Evolutionary conservation across 2,888 invertebrate species (phyloP).

Genomic region (Latrodectus hesperus): DNA sequence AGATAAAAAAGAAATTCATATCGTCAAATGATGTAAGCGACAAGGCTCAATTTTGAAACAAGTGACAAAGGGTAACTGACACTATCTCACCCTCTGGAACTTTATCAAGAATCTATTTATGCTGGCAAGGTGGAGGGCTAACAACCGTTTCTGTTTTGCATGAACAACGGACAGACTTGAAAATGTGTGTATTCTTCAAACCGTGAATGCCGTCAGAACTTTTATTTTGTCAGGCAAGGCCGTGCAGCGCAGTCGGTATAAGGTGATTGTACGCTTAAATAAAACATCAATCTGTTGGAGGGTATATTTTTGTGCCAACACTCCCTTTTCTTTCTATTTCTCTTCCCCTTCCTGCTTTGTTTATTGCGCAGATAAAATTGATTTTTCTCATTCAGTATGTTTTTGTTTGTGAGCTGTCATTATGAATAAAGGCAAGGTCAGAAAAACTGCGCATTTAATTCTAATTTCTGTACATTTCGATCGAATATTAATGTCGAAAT

Average conservation of each 20-base stretch:
- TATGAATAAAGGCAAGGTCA: no score
- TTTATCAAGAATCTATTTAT: conserved; percentile 61
- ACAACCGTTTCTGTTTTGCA: conserved; percentile 56
- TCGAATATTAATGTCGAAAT: no score
- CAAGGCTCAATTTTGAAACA: not conserved
- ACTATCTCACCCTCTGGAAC: conserved; percentile 30
- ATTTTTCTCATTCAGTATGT: no score
- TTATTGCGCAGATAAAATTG: no score
- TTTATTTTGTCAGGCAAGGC: not conserved
- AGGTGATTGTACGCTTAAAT: not conserved
- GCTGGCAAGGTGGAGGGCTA: conserved; percentile 36
- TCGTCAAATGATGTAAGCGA: not conserved
- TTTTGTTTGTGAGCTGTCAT: no score
- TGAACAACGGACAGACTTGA: conserved; percentile 42
- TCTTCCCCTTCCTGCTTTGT: no score
- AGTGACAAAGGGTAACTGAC: conserved; percentile 51
- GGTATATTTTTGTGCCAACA: not conserved
- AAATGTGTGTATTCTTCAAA: not conserved
- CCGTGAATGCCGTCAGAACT: no score
- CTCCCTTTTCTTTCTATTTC: no score
- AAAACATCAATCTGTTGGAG: conserved; percentile 7
- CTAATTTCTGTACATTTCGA: no score
- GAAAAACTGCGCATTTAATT: no score
- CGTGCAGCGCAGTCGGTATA: not conserved
- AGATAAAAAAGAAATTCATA: not conserved